Base-by-base conservation (phyloP, 2,888 invertebrate species). In the Gryllus longicercus region DNA sequence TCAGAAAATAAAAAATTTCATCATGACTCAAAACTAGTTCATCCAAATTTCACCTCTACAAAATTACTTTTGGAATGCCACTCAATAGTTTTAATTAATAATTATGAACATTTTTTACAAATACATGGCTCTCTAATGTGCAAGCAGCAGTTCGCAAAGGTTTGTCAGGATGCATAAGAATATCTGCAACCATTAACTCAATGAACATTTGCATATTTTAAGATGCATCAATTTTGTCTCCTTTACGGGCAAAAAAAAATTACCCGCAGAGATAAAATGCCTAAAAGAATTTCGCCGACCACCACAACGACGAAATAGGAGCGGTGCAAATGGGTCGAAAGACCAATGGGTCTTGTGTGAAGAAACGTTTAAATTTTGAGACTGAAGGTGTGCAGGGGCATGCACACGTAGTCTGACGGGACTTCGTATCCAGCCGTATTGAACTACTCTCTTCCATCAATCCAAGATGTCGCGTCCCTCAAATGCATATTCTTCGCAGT, bases 1-100 rank as follows among this genome's bases (percentile, higher is more conserved):
- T 63, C 63, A 63, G 63, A 63, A 63, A 63, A 63, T 63, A 63
- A 63, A 63, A 63, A n/a, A 63, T 63, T 63, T 63, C 63, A 63
- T 14, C 63, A 63, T 63, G 63, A 63, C 63, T 63, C 63, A 63
- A 63, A 63, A 63, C 63, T 63, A 63, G 63, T 63, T 63, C 63
- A 63, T 63, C 14, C 63, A 63, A 63, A 63, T 63, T 63, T 63
- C 63, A 63, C n/a, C 14, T 63, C 63, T 63, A 63, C 63, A 63
- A 63, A 63, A 63, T 63, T 63, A 63, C 63, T 63, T 63, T 63
- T 63, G 63, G 63, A 63, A 63, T 63, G 63, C 63, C 63, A 63
- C 63, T 63, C 63, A 63, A 63, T 12, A 63, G 16, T 14, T 63
- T 18, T 63, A 63, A 38, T 38, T 63, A 63, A 63, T 63, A 63